Evolutionary conservation across 2,113 vertebrate species (phyloP), one percentile per base, ranked within the genome.

Genomic region (Nycticorax nycticorax): DNA sequence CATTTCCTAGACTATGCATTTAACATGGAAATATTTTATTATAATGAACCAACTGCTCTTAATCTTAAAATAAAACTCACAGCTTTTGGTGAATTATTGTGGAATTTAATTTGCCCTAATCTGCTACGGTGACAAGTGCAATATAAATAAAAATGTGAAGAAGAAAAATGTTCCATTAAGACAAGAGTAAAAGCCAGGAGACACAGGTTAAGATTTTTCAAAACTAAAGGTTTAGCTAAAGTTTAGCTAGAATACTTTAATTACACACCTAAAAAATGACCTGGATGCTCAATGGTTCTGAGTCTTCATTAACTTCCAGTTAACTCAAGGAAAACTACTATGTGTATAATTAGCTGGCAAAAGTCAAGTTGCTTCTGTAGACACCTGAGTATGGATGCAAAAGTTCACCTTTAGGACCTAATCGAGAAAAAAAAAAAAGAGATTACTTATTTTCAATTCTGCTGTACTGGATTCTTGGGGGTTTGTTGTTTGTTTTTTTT

Each of bases 101-200:
- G 52, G 43, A 84, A 81, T 76, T 87, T 63, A 87, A 66, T 95
- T 93, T 93, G 5, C n/a, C 32, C 10, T 79, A 45, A 66, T 59
- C 50, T 95, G 45, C 48, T 89, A 14, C 8, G 8, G 32, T 95
- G 91, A 85, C 32, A 88, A 87, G 50, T 57, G 12, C 48, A 89
- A 85, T 68, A 94, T 62, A 96, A 95, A 97, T 68, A 95, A 92
- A 93, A 72, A 33, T 47, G 9, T 77, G 48, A 76, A 19, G 48
- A 88, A 66, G n/a, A 82, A 89, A 93, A 85, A 76, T 85, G 18
- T 87, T 47, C 12, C 32, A 47, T 50, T 89, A 87, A 76, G 63
- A 26, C 19, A 87, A 68, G 17, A 75, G 11, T 60, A 88, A 71
- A 87, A 91, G 5, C 92, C 48, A 68, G 26, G 17, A 87, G 21